Evolutionary conservation across 2,888 invertebrate genomes (phyloP).

Genomic region (Linnaemya tessellans): DNA sequence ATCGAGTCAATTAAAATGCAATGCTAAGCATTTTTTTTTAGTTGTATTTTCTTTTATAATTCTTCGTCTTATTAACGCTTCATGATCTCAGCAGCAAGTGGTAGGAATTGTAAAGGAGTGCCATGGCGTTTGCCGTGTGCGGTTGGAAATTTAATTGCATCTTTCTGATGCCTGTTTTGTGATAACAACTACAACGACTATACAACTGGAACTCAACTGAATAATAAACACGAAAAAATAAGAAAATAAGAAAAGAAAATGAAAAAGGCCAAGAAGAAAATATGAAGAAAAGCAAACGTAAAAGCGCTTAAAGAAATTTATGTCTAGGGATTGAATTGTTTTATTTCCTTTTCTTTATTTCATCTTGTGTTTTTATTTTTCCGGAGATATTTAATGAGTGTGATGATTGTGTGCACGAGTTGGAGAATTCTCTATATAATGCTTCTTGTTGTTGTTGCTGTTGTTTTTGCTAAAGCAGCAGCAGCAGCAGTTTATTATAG

Average conservation of each 20-base stretch:
- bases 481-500: constrained; percentile 33
- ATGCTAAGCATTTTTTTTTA: constrained; percentile 60
- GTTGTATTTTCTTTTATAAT: constrained; percentile 22
- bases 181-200: constrained; percentile 56
- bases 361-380: background rate
- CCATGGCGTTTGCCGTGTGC: constrained; percentile 62
- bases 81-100: constrained; percentile 41
- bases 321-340: constrained; percentile 65
- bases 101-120: background rate
- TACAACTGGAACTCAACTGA: constrained; percentile 20
- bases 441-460: background rate
- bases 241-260: background rate
- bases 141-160: constrained; percentile 71
- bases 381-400: constrained; percentile 52
- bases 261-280: constrained; percentile 45
- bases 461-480: constrained; percentile 10
- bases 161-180: constrained; percentile 66
- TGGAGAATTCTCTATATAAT: background rate
- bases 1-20: constrained; percentile 70
- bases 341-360: constrained; percentile 44
- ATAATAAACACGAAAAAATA: background rate
- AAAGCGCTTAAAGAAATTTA: constrained; percentile 66
- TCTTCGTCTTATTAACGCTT: constrained; percentile 26
- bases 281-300: constrained; percentile 45
- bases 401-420: constrained; percentile 41